Evolutionary conservation across 2,113 vertebrate genomes (phyloP).

Genomic region (Clarias batrachus): DNA sequence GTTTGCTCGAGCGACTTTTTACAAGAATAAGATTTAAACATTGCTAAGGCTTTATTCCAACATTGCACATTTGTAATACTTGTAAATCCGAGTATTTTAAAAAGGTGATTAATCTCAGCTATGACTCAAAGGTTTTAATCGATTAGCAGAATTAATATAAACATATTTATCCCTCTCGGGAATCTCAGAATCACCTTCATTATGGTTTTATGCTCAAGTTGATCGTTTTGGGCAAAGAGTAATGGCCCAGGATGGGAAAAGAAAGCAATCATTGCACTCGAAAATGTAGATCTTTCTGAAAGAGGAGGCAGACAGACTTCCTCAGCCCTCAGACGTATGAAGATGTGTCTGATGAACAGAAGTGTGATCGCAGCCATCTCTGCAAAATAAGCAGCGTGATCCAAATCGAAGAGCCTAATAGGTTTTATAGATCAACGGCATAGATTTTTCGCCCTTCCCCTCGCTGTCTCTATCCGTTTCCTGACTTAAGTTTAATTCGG

Average conservation of each 20-base stretch:
- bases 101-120: too few relatives aligned
- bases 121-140: too few relatives aligned
- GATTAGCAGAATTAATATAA: too few relatives aligned
- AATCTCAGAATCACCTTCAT: not conserved
- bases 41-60: too few relatives aligned
- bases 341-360: conserved; percentile 9
- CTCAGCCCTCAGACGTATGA: not conserved
- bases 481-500: conserved; percentile 76
- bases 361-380: conserved; percentile 4
- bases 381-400: conserved; percentile 75
- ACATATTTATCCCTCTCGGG: too few relatives aligned
- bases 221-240: not conserved
- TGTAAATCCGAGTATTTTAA: too few relatives aligned
- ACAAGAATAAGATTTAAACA: too few relatives aligned
- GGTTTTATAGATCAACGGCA: conserved; percentile 75
- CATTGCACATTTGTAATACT: too few relatives aligned
- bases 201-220: not conserved
- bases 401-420: conserved; percentile 74
- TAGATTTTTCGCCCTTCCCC: conserved; percentile 68
- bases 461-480: conserved; percentile 65
- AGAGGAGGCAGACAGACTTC: not conserved
- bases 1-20: too few relatives aligned
- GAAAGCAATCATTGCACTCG: not conserved
- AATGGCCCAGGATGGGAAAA: not conserved
- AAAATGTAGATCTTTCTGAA: not conserved